Evolutionary conservation across 1,140 invertebrate genomes (phyloP), one percentile per base, ranked within the genome.

Genomic region (Paraescarpia echinospica): DNA sequence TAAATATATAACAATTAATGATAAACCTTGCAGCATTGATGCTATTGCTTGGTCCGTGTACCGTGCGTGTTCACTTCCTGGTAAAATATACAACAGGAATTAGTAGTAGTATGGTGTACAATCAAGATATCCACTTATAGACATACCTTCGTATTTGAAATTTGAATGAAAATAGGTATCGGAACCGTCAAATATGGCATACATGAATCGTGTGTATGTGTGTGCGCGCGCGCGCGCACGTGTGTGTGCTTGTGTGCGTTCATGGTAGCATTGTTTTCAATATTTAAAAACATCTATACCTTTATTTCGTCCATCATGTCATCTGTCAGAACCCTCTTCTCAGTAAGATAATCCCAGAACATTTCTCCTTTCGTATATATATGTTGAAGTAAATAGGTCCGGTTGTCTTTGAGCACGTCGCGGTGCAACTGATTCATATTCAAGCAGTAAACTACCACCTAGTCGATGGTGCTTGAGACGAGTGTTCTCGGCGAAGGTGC

Each of bases 291-390:
- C 27, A 77, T 77, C 18, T 31, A 18, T 77, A 92, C 92, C 92
- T 89, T 92, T 18, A 92, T 92, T 18, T 92, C 51, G 41, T 92
- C 92, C 51, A 77, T 34, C 92, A 89, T 92, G 33, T 92, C 92
- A 34, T 88, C 59, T 14, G 51, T 31, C 33, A 92, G 33, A 31
- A 92, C 41, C 33, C 48, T 88, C 77, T 92, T 92, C 33, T 34
- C 92, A 35, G 22, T 77, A 33, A 92, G 92, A 22, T 33, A 9
- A 34, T 31, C 34, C 92, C 92, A 92, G 51, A 92, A 89, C n/a
- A 48, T 88, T 33, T 88, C 92, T 4, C 48, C 88, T n/a, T n/a
- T n/a, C 31, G 48, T 12, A 14, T 88, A 34, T 6, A 92, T 34
- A 33, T 92, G 89, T 22, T 88, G 12, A 41, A 92, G 88, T 34